phyloP scores from a whole-genome alignment of 2,797 vertebrate genomes.

The Merluccius polli region DNA sequence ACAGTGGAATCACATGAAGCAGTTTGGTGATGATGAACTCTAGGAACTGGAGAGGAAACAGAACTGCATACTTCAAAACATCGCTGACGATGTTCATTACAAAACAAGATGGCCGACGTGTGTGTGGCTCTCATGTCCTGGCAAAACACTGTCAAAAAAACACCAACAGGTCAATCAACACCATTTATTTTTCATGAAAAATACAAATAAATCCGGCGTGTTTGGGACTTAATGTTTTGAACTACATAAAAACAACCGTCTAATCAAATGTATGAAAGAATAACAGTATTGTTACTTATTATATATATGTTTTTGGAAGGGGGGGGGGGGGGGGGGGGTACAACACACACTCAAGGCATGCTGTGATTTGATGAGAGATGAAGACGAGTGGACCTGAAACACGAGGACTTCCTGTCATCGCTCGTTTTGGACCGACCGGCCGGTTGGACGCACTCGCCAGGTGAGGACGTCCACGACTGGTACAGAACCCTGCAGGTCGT shows the following conservation, averaged over 20 bases:
- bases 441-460: too few species aligned
- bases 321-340: too few species aligned
- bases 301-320: background rate
- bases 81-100: background rate
- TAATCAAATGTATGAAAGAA: background rate
- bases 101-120: background rate
- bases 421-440: too few species aligned
- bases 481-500: background rate
- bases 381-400: background rate
- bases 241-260: background rate
- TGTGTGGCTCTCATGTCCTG: background rate
- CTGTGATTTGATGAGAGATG: background rate
- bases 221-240: background rate
- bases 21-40: background rate
- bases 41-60: background rate
- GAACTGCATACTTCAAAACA: background rate
- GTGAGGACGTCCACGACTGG: background rate
- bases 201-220: background rate
- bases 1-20: slow-evolving; percentile 6
- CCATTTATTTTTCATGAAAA: background rate
- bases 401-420: too few species aligned
- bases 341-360: too few species aligned
- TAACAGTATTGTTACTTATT: background rate
- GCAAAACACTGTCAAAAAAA: background rate
- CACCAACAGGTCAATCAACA: background rate